Percentiles rank a stretch among this genome's conserved stretches.
Conservation (phyloP, 2,888 invertebrate genomes). For the Drosophila percnosoma region DNA sequence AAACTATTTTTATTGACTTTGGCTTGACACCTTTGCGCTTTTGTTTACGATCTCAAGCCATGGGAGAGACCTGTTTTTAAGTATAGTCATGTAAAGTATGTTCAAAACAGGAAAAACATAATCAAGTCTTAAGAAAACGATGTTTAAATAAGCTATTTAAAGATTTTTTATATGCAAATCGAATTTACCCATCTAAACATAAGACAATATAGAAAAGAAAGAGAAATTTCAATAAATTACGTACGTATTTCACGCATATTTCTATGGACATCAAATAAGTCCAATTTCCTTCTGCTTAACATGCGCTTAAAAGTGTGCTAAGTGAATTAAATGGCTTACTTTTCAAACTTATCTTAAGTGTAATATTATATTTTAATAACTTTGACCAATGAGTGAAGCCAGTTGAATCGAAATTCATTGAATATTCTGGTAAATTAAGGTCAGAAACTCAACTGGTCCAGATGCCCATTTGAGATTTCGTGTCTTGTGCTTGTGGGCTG, state of each 20-base stretch:
- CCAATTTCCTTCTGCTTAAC: neutral
- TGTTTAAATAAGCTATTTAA: constrained; percentile 15
- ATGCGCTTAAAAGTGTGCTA: constrained; percentile 20
- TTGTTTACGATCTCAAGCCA: constrained; percentile 66
- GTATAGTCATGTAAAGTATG: constrained; percentile 20
- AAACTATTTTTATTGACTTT: constrained; percentile 78
- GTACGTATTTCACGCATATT: neutral
- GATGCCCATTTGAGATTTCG: constrained; percentile 39
- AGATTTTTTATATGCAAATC: constrained; percentile 15
- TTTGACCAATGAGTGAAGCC: neutral
- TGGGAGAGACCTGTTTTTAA: constrained; percentile 28
- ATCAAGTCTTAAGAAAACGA: constrained; percentile 25
- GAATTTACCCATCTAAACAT: constrained; percentile 3
- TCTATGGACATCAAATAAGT: neutral
- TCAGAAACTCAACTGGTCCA: constrained; percentile 33
- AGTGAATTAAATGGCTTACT: neutral
- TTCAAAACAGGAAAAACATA: constrained; percentile 33
- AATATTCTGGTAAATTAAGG: constrained; percentile 32
- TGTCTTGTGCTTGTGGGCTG: constrained; percentile 30
- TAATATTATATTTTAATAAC: neutral
- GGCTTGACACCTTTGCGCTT: constrained; percentile 75
- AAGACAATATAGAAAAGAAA: neutral
- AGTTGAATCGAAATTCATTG: constrained; percentile 5
- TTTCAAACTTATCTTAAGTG: neutral
- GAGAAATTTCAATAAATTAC: neutral